Evolutionary conservation across 2,888 invertebrate genomes (phyloP).

Genomic region (Drosophila pseudotalamancana): DNA sequence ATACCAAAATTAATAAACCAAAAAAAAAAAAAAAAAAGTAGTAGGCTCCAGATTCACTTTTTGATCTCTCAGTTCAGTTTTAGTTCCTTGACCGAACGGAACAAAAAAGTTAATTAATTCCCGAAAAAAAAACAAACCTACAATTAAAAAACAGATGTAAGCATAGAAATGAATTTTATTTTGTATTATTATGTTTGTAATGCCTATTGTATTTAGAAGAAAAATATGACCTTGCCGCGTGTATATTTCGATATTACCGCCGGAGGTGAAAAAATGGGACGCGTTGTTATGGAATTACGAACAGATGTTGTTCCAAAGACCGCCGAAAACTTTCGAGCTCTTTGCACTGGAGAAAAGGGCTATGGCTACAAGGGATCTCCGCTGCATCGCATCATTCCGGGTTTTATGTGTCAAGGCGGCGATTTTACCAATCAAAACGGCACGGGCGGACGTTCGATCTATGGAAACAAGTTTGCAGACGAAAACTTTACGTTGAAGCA

Average conservation of each 20-base stretch:
- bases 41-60: neutral
- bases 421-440: conserved; percentile 98
- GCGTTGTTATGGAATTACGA: conserved; percentile 87
- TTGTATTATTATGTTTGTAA: neutral
- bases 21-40: neutral
- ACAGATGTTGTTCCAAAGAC: conserved; percentile 96
- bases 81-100: neutral
- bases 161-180: neutral
- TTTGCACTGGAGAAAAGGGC: conserved; percentile 97
- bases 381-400: conserved; percentile 97
- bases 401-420: conserved; percentile 98
- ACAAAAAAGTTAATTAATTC: neutral
- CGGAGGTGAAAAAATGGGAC: conserved; percentile 38
- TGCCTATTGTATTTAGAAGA: neutral
- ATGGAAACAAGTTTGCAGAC: conserved; percentile 96
- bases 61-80: neutral
- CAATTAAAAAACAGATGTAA: neutral
- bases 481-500: conserved; percentile 98
- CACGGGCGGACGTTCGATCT: conserved; percentile 98
- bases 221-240: conserved; percentile 37
- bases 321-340: conserved; percentile 97
- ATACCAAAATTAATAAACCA: neutral
- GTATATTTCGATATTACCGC: conserved; percentile 48
- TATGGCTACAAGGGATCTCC: conserved; percentile 96
- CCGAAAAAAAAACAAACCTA: neutral